These are phyloP conservation scores for Anabacerthia variegaticeps DNA, from an alignment of 2,797 vertebrate genomes.

Conservation along the genomic window DNA sequence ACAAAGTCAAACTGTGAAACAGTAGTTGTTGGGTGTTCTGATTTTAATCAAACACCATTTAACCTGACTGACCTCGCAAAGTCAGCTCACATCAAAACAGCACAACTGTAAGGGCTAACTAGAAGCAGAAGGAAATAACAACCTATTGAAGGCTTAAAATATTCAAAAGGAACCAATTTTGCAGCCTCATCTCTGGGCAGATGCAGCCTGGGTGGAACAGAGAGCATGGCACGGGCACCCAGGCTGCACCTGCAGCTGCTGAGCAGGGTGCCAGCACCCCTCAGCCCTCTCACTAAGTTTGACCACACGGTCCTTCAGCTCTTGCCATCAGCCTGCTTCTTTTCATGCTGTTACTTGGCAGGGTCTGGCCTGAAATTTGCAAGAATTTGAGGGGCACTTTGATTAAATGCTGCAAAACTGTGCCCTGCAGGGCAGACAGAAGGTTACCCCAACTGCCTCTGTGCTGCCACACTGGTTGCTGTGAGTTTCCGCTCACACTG, in stretches of 20 bases:
- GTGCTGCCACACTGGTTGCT: background rate
- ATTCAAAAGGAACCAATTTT: background rate
- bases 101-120: background rate
- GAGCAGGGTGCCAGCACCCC: background rate
- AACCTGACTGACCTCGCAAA: slow-evolving; percentile 82
- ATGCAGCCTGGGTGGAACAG: accelerated
- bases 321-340: background rate
- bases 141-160: background rate
- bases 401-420: background rate
- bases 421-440: background rate
- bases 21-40: slow-evolving; percentile 82
- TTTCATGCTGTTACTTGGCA: background rate
- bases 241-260: accelerated
- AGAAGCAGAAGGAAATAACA: slow-evolving; percentile 30
- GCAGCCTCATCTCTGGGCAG: background rate
- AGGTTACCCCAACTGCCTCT: accelerated
- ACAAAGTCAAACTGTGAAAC: slow-evolving; percentile 64
- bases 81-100: slow-evolving; percentile 75
- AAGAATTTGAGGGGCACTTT: background rate
- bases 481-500: background rate
- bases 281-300: background rate
- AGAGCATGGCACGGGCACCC: accelerated
- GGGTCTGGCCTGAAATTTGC: background rate
- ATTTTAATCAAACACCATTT: slow-evolving; percentile 90
- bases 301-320: background rate